Evolutionary conservation across 2,113 vertebrate genomes (phyloP).

Genomic region (Podarcis cretensis): DNA sequence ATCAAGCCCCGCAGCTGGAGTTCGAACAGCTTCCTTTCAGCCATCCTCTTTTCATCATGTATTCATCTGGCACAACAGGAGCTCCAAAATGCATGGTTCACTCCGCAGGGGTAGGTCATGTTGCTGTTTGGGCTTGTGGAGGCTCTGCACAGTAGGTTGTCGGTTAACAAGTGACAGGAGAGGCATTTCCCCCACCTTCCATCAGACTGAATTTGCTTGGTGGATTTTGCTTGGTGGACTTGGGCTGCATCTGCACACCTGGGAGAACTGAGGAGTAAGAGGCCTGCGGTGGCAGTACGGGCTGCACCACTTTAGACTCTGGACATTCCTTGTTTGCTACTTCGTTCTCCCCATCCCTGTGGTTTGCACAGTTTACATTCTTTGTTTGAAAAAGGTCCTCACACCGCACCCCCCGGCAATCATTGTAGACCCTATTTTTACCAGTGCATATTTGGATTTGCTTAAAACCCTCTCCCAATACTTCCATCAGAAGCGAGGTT

Average conservation of each 20-base stretch:
- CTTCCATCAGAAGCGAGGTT: background rate
- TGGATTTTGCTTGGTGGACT: background rate
- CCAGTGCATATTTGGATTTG: constrained; percentile 42
- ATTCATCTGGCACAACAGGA: constrained; percentile 95
- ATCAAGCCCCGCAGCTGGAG: constrained; percentile 92
- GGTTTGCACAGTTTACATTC: constrained; percentile 28
- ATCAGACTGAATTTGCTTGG: constrained; percentile 4
- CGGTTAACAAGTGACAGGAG: no score
- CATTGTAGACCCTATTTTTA: constrained; percentile 21
- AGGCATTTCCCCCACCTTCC: background rate
- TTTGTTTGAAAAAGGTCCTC: constrained; percentile 41
- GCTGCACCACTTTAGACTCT: background rate
- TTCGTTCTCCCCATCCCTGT: constrained; percentile 32
- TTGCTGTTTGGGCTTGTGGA: background rate
- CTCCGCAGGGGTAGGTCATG: constrained; percentile 89
- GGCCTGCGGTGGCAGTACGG: background rate
- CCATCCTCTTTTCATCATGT: constrained; percentile 96
- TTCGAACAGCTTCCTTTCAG: constrained; percentile 96
- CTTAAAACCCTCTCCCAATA: constrained; percentile 29
- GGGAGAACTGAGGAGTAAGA: background rate
- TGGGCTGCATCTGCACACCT: background rate
- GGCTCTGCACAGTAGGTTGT: background rate
- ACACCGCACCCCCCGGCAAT: no score
- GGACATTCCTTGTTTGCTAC: constrained; percentile 29
- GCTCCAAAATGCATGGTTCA: constrained; percentile 99